Conservation (phyloP, 2,888 invertebrate species). For the Lycaena phlaeas region DNA sequence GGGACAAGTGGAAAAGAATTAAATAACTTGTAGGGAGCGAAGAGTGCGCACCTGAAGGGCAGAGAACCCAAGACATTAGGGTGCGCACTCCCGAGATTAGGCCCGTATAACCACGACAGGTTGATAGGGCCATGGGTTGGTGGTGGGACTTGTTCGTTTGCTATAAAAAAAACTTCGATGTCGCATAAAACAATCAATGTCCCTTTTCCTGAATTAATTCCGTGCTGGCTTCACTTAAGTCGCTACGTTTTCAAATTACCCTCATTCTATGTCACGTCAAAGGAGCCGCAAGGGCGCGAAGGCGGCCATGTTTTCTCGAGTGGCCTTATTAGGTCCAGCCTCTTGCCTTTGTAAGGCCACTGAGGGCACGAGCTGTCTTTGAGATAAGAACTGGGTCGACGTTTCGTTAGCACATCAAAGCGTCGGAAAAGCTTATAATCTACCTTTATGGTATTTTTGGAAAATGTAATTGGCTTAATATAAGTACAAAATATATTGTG, state of each 20-base stretch:
- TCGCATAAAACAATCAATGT: neutral
- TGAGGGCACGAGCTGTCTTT: constrained; percentile 56
- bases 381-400: constrained; percentile 62
- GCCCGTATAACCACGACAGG: no score
- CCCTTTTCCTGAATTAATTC: neutral
- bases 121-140: no score
- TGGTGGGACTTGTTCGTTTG: no score
- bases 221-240: neutral
- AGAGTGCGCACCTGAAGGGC: no score
- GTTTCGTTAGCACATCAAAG: constrained; percentile 53
- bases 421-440: constrained; percentile 10
- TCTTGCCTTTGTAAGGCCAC: constrained; percentile 52
- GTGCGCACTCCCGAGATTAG: no score
- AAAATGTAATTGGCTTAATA: constrained; percentile 2
- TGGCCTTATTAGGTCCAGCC: constrained; percentile 60
- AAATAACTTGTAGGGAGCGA: no score
- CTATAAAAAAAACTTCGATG: no score
- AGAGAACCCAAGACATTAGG: no score
- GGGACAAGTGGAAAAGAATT: no score
- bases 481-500: no score
- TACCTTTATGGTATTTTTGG: no score
- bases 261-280: constrained; percentile 51
- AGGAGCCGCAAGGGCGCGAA: constrained; percentile 39
- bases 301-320: constrained; percentile 42
- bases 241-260: constrained; percentile 48